Evolutionary conservation across 92 coral and sea anemone species (phyloP).

Genomic region (Actinernus sp.): DNA sequence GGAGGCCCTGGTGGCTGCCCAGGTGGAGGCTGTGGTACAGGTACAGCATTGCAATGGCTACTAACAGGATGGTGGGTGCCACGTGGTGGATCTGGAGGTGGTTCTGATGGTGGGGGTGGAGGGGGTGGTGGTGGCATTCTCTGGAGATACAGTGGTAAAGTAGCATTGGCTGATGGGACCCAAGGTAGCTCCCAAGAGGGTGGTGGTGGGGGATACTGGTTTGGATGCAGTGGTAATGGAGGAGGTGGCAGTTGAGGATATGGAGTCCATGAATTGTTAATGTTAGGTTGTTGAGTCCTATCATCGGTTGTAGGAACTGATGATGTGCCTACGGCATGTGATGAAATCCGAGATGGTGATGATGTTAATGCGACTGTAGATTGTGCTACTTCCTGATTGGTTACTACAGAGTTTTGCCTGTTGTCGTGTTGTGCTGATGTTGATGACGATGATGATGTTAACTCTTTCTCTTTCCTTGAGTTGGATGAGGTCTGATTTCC

Average conservation of each 20-base stretch:
- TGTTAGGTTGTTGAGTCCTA: too few relatives aligned
- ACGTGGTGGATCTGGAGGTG: too few relatives aligned
- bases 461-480: not conserved
- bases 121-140: conserved; percentile 9
- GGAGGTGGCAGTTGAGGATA: conserved; percentile 76
- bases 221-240: conserved; percentile 63
- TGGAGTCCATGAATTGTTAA: too few relatives aligned
- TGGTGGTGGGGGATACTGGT: conserved; percentile 70
- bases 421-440: too few relatives aligned
- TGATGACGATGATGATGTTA: not conserved
- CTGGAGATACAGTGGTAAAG: conserved; percentile 52
- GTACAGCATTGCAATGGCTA: not conserved
- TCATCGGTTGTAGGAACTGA: conserved; percentile 1
- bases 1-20: not conserved
- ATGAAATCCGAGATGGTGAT: too few relatives aligned
- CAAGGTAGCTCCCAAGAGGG: conserved; percentile 75
- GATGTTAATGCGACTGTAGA: too few relatives aligned
- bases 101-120: not conserved
- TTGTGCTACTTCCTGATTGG: too few relatives aligned
- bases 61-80: too few relatives aligned
- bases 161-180: conserved; percentile 79
- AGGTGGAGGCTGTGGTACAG: not conserved
- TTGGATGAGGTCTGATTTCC: too few relatives aligned
- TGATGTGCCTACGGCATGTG: not conserved
- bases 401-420: too few relatives aligned